Base-by-base conservation (phyloP, 2,113 vertebrate species). In the Accipiter cooperii region DNA sequence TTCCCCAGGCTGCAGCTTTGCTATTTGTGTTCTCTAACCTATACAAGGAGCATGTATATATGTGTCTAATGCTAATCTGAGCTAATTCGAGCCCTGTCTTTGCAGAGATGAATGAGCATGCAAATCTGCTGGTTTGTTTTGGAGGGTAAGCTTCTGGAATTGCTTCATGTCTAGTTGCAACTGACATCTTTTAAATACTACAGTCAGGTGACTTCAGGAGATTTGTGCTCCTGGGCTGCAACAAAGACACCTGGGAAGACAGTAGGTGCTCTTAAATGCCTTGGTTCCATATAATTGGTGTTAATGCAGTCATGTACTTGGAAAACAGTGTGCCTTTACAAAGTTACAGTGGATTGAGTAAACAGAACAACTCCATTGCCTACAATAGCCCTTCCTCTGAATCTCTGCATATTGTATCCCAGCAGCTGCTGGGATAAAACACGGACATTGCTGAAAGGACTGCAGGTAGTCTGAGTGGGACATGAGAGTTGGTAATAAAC, bases 41-140 rank as follows among this genome's bases (percentile, higher is more conserved):
- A 64, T 86, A 84, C 86, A 63, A 58, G 65, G 46, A 96, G 61
- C 18, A 69, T 3, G 16, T 92, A 84, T 94, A 70, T 88, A 70
- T 0, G 0, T 4, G 6, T 90, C 82, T 94, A 87, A 93, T 95
- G 97, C 94, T 97, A 96, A 97, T 95, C 82, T 81, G 69, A 95
- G 89, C 89, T 96, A 86, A 96, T 96, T 93, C 90, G 93, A 95
- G n/a, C 78, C 38, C 26, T 1, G 5, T 92, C 84, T 87, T 66
- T 42, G 17, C 69, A 96, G 68, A 97, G 97, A 96, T 94, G 96
- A 98, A 96, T 92, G 64, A 93, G 22, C 87, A 93, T 95, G 92
- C 61, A 96, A 97, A 97, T 76, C 77, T 49, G 42, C 47, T 86
- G n/a, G 82, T 91, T 86, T 96, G 79, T 96, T 97, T 95, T 84